These are phyloP conservation scores for Melieria picta DNA, from an alignment of 2,888 invertebrate genomes.

Conservation along the genomic window DNA sequence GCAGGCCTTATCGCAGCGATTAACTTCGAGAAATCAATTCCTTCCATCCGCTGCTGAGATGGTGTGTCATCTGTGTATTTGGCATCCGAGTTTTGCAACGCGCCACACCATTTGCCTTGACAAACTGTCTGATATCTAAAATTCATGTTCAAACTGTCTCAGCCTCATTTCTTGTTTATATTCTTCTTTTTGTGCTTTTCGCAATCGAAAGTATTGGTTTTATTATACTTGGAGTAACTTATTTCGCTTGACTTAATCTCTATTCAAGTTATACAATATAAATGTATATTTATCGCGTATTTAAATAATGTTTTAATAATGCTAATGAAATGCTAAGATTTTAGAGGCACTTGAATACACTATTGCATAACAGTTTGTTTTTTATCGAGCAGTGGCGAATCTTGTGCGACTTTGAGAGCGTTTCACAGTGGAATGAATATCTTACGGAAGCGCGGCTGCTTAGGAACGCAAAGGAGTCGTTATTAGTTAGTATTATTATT, in stretches of 20 bases:
- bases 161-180: background rate
- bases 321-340: slow-evolving; percentile 12
- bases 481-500: too few relatives aligned
- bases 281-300: slow-evolving; percentile 4
- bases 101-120: background rate
- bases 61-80: background rate
- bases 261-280: background rate
- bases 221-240: background rate
- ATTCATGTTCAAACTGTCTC: background rate
- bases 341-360: background rate
- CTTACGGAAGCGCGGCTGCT: too few relatives aligned
- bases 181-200: background rate
- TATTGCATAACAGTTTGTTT: slow-evolving; percentile 16
- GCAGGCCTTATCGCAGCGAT: background rate
- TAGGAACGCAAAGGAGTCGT: too few relatives aligned
- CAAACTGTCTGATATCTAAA: background rate
- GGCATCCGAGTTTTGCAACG: background rate
- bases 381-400: too few relatives aligned
- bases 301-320: slow-evolving; percentile 6
- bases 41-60: background rate
- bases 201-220: background rate
- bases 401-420: too few relatives aligned
- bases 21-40: background rate
- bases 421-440: too few relatives aligned
- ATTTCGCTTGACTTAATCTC: background rate